Evolutionary conservation across 2,888 invertebrate genomes (phyloP).

Genomic region (Lampropteryx suffumata): DNA sequence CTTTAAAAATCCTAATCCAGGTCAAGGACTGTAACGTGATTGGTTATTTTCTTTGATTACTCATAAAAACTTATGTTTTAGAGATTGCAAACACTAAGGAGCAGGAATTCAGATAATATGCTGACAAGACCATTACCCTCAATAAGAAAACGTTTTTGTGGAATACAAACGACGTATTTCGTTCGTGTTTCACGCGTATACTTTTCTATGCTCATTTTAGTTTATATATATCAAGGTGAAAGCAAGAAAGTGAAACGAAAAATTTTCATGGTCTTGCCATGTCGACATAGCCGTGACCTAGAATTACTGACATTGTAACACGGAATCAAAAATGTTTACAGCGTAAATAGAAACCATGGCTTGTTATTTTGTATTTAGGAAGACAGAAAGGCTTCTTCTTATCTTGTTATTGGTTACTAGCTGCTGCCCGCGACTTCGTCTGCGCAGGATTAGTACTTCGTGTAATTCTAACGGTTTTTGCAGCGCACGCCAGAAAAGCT

Average conservation of each 20-base stretch:
- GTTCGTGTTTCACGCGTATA: constrained; percentile 1
- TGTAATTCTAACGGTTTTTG: too few relatives aligned
- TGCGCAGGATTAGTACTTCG: too few relatives aligned
- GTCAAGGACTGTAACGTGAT: too few relatives aligned
- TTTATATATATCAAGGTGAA: constrained; percentile 29
- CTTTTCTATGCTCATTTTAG: constrained; percentile 15
- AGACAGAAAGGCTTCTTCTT: too few relatives aligned
- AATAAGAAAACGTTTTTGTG: constrained; percentile 12
- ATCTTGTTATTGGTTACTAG: too few relatives aligned
- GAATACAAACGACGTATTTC: constrained; percentile 18
- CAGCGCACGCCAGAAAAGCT: too few relatives aligned
- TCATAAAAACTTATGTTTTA: too few relatives aligned
- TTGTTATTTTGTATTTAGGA: not conserved
- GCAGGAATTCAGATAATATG: constrained; percentile 1
- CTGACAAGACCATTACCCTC: constrained; percentile 21
- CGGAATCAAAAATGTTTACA: constrained; percentile 11
- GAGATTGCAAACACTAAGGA: not conserved
- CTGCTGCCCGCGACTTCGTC: too few relatives aligned
- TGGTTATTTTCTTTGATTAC: too few relatives aligned
- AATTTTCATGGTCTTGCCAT: constrained; percentile 32
- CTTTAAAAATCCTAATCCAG: too few relatives aligned
- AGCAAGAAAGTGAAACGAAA: constrained; percentile 32
- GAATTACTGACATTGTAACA: constrained; percentile 24
- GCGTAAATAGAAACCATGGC: constrained; percentile 1
- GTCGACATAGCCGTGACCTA: constrained; percentile 34